Conservation (phyloP, 1,140 invertebrate species). For the Conus ventricosus region DNA sequence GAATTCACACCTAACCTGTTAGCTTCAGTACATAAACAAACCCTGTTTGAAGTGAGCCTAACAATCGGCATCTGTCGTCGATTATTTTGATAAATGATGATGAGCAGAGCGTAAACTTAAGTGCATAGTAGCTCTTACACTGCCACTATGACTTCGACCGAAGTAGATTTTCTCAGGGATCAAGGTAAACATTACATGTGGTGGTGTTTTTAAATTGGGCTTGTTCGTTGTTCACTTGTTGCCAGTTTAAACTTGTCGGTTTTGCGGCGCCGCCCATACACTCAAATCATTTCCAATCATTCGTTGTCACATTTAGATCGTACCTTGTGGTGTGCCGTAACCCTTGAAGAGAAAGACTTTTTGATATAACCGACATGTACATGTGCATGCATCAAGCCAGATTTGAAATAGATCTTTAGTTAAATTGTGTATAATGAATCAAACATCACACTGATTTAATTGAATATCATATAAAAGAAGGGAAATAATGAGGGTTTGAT, state of each 20-base stretch:
- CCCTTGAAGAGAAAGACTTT: too few relatives aligned
- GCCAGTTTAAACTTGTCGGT: conserved; percentile 24
- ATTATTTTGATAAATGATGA: not conserved
- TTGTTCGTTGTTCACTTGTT: not conserved
- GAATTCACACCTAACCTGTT: not conserved
- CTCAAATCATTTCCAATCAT: too few relatives aligned
- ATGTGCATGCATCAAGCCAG: too few relatives aligned
- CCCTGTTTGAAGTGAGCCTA: not conserved
- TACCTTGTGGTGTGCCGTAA: too few relatives aligned
- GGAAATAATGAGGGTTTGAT: too few relatives aligned
- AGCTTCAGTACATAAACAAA: conserved; percentile 24
- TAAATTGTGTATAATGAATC: too few relatives aligned
- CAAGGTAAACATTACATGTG: conserved; percentile 47
- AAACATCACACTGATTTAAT: too few relatives aligned
- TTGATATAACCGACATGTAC: too few relatives aligned
- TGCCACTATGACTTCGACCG: conserved; percentile 45
- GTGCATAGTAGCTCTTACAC: not conserved
- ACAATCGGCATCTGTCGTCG: not conserved
- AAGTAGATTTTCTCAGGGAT: conserved; percentile 56
- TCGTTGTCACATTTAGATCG: too few relatives aligned
- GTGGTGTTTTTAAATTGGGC: not conserved
- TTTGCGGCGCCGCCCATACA: not conserved
- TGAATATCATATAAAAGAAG: too few relatives aligned
- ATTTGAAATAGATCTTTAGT: too few relatives aligned
- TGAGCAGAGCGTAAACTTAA: not conserved